Percentiles rank a stretch among this genome's conserved stretches.
These are phyloP conservation scores for Loripinus fragilis DNA, from an alignment of 2,888 invertebrate species.

Conservation along the genomic window DNA sequence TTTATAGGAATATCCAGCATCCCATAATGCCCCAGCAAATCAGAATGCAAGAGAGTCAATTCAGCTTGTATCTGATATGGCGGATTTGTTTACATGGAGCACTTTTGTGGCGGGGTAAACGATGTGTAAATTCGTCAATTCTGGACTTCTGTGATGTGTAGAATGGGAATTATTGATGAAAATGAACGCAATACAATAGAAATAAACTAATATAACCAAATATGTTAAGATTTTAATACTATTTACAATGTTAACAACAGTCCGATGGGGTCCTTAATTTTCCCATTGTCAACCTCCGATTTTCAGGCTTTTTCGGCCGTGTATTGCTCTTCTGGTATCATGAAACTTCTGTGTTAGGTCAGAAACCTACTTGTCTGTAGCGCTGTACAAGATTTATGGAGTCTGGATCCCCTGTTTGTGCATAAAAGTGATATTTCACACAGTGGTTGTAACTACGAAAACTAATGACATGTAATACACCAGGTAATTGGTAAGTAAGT, in stretches of 20 bases:
- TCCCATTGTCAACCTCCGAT: background rate
- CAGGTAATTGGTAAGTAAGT: too few species aligned
- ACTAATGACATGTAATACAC: slow-evolving; percentile 14
- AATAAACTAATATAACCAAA: background rate
- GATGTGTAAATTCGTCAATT: background rate
- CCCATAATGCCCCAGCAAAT: background rate
- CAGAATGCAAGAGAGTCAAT: background rate
- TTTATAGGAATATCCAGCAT: background rate
- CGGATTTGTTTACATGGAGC: background rate
- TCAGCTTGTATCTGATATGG: background rate
- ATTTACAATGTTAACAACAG: slow-evolving; percentile 2
- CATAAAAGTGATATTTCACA: background rate
- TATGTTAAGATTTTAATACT: slow-evolving; percentile 1
- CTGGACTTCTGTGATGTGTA: background rate
- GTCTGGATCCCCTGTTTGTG: background rate
- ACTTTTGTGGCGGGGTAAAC: background rate
- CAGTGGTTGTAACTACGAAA: background rate
- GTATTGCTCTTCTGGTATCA: background rate
- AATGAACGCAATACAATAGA: background rate
- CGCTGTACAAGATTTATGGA: background rate
- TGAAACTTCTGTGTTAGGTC: background rate
- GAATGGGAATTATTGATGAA: background rate
- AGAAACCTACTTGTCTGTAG: background rate
- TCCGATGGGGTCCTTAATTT: background rate
- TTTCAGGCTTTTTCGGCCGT: background rate